Conservation (phyloP, 2,113 vertebrate species). For the Cyphomyrus discorhynchus region DNA sequence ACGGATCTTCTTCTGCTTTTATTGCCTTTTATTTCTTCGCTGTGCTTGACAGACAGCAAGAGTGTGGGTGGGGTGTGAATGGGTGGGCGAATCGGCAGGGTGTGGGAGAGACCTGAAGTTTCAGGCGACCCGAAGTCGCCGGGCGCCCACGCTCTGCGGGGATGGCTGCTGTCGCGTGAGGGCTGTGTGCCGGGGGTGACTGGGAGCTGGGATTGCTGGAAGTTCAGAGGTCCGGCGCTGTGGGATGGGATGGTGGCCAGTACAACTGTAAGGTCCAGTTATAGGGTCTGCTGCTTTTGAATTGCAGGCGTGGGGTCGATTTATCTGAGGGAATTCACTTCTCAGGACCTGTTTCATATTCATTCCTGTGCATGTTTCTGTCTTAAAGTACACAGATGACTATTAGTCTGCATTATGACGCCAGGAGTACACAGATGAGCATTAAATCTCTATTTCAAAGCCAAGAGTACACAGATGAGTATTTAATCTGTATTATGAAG, state of each 20-base stretch:
- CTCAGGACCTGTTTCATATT: background rate
- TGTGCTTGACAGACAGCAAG: background rate
- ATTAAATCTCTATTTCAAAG: no score
- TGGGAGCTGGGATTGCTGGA: constrained; percentile 32
- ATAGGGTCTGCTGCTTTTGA: constrained; percentile 8
- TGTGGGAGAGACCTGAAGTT: constrained; percentile 17
- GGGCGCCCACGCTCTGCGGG: background rate
- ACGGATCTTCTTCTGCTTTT: background rate
- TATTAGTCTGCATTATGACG: background rate
- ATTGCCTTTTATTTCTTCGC: background rate
- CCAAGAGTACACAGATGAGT: no score
- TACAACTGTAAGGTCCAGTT: background rate
- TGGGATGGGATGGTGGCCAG: background rate
- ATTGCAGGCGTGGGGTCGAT: constrained; percentile 21
- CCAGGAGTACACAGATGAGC: background rate
- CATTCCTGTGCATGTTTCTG: background rate
- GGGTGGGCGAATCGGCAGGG: background rate
- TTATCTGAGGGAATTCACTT: constrained; percentile 19
- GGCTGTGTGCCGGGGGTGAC: constrained; percentile 2
- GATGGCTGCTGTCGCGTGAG: constrained; percentile 26
- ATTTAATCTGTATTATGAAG: no score
- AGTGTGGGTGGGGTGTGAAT: background rate
- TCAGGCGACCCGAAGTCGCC: background rate
- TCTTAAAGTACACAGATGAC: background rate
- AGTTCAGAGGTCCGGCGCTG: constrained; percentile 35